phyloP scores from a whole-genome alignment of 2,797 vertebrate genomes.

The Podargus strigoides region DNA sequence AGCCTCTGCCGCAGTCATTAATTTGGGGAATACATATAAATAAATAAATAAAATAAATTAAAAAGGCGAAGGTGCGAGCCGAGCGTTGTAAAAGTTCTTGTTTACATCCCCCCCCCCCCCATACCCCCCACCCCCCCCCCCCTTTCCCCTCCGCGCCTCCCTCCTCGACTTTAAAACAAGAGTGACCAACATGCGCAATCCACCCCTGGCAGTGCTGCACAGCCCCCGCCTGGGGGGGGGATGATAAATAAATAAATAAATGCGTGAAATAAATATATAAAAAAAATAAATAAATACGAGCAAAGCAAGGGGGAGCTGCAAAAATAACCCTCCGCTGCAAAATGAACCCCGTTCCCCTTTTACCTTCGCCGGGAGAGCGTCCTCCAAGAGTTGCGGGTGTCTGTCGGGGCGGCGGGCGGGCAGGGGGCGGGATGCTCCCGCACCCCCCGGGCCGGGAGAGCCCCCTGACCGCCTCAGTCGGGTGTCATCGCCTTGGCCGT shows the following conservation, averaged over 20 bases:
- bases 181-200: conserved; percentile 79
- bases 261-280: too few species aligned
- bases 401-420: conserved; percentile 33
- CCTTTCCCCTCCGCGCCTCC: too few species aligned
- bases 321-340: conserved; percentile 60
- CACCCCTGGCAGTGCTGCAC: conserved; percentile 63
- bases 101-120: conserved; percentile 71
- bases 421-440: conserved; percentile 72
- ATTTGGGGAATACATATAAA: conserved; percentile 45
- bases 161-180: conserved; percentile 73
- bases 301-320: conserved; percentile 44
- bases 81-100: conserved; percentile 74
- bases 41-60: background rate
- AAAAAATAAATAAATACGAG: background rate
- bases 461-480: conserved; percentile 66
- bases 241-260: background rate
- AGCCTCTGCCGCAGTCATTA: conserved; percentile 78
- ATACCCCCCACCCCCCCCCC: too few species aligned
- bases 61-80: background rate
- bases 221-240: conserved; percentile 17
- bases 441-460: conserved; percentile 65
- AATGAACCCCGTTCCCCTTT: conserved; percentile 38
- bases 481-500: conserved; percentile 62
- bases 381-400: conserved; percentile 46
- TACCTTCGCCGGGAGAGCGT: conserved; percentile 69